A percentile compares a stretch with the other conserved stretches of the same genome.
phyloP scores from a whole-genome alignment of 2,888 invertebrate species.

The Ptychoptera contaminata region DNA sequence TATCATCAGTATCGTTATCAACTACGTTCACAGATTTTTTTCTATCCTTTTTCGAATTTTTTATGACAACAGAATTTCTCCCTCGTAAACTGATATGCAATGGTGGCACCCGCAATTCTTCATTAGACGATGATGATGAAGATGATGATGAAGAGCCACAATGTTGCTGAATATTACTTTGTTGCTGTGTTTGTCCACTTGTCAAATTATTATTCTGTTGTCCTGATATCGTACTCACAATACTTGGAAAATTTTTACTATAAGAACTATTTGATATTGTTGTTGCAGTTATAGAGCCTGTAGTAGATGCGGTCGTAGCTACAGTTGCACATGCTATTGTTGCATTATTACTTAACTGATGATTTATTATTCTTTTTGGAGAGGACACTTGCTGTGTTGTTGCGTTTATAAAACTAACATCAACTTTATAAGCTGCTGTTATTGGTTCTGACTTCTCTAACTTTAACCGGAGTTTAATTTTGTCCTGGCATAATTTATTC shows the following conservation, averaged over 20 bases:
- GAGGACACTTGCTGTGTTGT: slow-evolving; percentile 16
- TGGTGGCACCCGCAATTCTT: slow-evolving; percentile 73
- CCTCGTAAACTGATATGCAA: slow-evolving; percentile 75
- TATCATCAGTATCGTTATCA: too few relatives aligned
- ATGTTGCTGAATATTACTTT: slow-evolving; percentile 6
- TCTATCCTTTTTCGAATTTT: slow-evolving; percentile 55
- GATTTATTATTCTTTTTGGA: slow-evolving; percentile 21
- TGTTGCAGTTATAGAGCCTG: neutral
- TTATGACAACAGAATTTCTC: slow-evolving; percentile 71
- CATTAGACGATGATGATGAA: slow-evolving; percentile 19
- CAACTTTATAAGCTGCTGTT: slow-evolving; percentile 64
- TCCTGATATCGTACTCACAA: slow-evolving; percentile 29
- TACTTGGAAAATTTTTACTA: slow-evolving; percentile 21
- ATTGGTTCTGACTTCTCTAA: slow-evolving; percentile 70
- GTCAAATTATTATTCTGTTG: neutral
- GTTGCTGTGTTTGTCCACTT: slow-evolving; percentile 14
- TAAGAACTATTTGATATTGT: too few relatives aligned
- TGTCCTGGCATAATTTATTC: slow-evolving; percentile 35
- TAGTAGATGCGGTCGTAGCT: slow-evolving; percentile 15
- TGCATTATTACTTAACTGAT: too few relatives aligned
- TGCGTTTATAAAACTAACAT: slow-evolving; percentile 51
- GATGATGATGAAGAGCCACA: slow-evolving; percentile 3
- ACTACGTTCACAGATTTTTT: slow-evolving; percentile 29
- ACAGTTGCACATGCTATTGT: slow-evolving; percentile 16
- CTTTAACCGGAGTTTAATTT: slow-evolving; percentile 68